Conservation (phyloP, 1,140 invertebrate genomes). For the Ceratitis capitata region DNA sequence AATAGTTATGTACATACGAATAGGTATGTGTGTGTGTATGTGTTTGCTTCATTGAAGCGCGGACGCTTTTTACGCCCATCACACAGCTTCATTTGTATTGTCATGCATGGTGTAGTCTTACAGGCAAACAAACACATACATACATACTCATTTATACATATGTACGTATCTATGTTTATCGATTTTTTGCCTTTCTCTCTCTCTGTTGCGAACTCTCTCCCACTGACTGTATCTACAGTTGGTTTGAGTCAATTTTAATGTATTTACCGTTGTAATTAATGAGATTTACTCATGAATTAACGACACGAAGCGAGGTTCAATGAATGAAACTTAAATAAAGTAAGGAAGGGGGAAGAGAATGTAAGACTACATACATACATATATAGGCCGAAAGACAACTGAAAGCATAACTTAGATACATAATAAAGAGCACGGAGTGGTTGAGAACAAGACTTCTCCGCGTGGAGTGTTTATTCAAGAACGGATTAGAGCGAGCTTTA, state of each 20-base stretch:
- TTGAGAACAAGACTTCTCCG: too few species aligned
- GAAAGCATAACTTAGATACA: too few species aligned
- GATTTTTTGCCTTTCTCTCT: background rate
- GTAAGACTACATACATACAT: too few species aligned
- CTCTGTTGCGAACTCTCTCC: background rate
- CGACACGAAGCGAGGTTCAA: background rate
- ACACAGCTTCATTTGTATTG: background rate
- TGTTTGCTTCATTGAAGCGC: too few species aligned
- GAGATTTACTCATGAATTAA: conserved; percentile 38
- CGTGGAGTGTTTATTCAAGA: too few species aligned
- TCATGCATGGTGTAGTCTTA: background rate
- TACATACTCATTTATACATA: background rate
- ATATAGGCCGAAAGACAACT: too few species aligned
- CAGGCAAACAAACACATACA: background rate
- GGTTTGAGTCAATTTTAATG: background rate
- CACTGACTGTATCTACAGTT: background rate
- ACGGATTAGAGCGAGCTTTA: too few species aligned
- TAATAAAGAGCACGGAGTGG: too few species aligned
- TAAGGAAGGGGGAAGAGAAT: background rate
- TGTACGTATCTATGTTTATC: background rate
- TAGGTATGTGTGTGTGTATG: background rate
- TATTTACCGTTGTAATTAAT: conserved; percentile 39
- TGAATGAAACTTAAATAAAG: background rate
- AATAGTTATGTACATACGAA: background rate
- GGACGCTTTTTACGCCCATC: background rate